phyloP scores from a whole-genome alignment of 1,140 invertebrate genomes.

The Drosophila ercepeae region DNA sequence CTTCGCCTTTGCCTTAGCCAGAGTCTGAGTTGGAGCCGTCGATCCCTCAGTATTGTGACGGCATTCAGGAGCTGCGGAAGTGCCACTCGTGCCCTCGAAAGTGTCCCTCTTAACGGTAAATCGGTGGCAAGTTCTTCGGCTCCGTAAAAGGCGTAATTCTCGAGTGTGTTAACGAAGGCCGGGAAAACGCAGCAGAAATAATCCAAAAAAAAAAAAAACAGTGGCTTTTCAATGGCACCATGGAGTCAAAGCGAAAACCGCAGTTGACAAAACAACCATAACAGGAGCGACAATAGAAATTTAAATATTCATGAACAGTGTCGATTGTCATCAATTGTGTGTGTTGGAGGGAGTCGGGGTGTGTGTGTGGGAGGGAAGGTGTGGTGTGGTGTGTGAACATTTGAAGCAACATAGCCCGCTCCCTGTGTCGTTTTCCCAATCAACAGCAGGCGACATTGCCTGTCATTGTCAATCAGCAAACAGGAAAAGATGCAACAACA shows the following conservation, averaged over 20 bases:
- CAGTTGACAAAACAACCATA: constrained; percentile 10
- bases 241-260: constrained; percentile 22
- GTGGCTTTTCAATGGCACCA: constrained; percentile 10
- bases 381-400: constrained; percentile 20
- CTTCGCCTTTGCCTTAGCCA: constrained; percentile 42
- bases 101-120: constrained; percentile 14
- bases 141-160: constrained; percentile 8
- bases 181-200: constrained; percentile 10
- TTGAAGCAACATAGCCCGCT: constrained; percentile 20
- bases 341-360: constrained; percentile 2
- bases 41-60: constrained; percentile 63
- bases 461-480: constrained; percentile 40
- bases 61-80: constrained; percentile 62
- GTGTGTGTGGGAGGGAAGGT: constrained; percentile 2
- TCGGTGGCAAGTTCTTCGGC: neutral
- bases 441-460: constrained; percentile 15
- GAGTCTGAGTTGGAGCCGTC: constrained; percentile 25
- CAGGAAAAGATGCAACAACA: constrained; percentile 20
- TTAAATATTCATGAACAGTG: constrained; percentile 75
- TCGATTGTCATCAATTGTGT: constrained; percentile 57
- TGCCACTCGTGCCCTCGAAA: constrained; percentile 49
- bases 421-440: constrained; percentile 15
- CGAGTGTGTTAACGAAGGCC: constrained; percentile 35
- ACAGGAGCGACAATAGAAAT: constrained; percentile 58
- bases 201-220: neutral